Base-by-base conservation (phyloP, 2,888 invertebrate genomes). In the Drosophila anceps region DNA sequence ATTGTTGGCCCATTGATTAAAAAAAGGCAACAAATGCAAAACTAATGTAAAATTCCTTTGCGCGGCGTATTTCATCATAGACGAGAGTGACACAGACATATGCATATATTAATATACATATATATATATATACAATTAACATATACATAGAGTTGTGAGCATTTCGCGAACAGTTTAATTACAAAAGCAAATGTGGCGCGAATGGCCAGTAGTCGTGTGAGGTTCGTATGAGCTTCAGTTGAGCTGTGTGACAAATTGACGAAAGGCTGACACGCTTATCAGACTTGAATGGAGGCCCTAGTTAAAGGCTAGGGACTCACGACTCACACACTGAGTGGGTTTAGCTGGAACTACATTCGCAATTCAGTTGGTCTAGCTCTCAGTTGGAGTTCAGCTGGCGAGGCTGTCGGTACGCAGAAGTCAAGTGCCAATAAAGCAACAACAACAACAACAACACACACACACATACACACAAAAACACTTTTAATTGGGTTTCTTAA, bases 371-470 rank as follows among this genome's bases (percentile, higher is more conserved):
- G 69, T 63, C 63, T 18, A 61, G 57, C 68, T 60, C 76, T 84
- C 69, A 84, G 84, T 84, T 87, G 60, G 59, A 70, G 70, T 79
- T 63, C 69, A 88, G 85, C 89, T 59, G 76, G 87, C 87, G 69
- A 69, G 62, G 84, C 87, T 88, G 87, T 75, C 89, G 85, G 84
- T 85, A 73, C 69, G 62, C 35, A 62, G 48, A 50, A 41, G 31
- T 50, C 57, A 69, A 50, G 48, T 43, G 31, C 46, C 8, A 35
- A 54, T 29, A 54, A 41, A 15, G 29, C 31, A 6, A 18, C 33
- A 55, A 31, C n/a, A 24, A 20, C 29, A 27, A 24, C 15, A 29
- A 18, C 4, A 54, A 39, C 15, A 41, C 12, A 18, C 41, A 53
- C 31, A 13, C 20, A 13, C 13, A 33, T 31, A 10, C 31, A 31